Evolutionary conservation across 2,113 vertebrate genomes (phyloP), one percentile per base, ranked within the genome.

Genomic region (Hippotragus niger): DNA sequence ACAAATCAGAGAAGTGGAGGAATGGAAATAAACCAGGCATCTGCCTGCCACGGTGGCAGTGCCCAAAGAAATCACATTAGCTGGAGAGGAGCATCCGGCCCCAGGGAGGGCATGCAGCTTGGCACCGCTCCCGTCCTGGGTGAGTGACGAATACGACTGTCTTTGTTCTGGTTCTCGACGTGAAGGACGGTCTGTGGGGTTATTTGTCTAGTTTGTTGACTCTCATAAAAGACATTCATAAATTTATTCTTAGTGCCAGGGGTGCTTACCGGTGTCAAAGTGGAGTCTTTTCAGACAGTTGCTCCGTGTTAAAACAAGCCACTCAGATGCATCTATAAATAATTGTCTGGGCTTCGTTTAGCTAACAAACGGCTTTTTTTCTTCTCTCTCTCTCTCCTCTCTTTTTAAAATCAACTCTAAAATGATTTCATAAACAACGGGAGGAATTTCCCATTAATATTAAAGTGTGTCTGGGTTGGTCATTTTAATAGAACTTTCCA

Each of bases 401-500:
- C 95, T 71, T 76, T 94, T 74, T 95, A 98, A 98, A 98, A 98
- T 96, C 97, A 96, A 89, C 94, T 94, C 95, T 92, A 95, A 96
- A 97, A 96, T 98, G 97, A 98, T 98, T 98, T 98, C 97, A 98
- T 98, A 98, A 99, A 99, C 98, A 98, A 99, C 91, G 10, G 98
- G 97, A 98, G 83, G 98, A 98, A 98, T 98, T 99, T 99, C 98
- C 98, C 98, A 98, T 99, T 98, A 99, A 98, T 99, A 98, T 94
- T 96, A 97, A 98, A 99, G 98, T 91, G 93, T 96, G 98, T 99
- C 98, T 99, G 98, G 96, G 97, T 96, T 98, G 97, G 97, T 80
- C 97, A 91, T 98, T 98, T 99, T 98, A 98, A 99, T 98, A 99
- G 98, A 98, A 98, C 95, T 98, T 99, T 99, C 98, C 98, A 98